phyloP scores from a whole-genome alignment of 2,113 vertebrate species.

The Mixornis gularis region DNA sequence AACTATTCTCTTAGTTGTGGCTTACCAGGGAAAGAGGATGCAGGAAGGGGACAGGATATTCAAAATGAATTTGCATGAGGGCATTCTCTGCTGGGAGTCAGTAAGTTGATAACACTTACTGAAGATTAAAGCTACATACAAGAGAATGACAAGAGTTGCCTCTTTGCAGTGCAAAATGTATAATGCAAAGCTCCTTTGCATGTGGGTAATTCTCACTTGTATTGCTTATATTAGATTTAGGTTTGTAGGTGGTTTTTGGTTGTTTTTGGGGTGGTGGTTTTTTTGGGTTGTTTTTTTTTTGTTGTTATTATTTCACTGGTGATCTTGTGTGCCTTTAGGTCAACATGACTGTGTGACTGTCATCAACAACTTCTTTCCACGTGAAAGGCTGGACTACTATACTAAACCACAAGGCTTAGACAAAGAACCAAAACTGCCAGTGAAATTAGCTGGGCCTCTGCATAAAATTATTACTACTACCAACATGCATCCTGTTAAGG shows the following conservation, averaged over 20 bases:
- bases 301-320: not conserved
- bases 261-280: too few species aligned
- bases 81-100: not conserved
- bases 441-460: constrained; percentile 88
- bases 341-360: constrained; percentile 97
- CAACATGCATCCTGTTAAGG: constrained; percentile 96
- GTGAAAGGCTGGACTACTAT: constrained; percentile 92
- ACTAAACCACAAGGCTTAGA: constrained; percentile 91
- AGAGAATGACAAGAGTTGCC: not conserved
- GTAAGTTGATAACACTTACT: not conserved
- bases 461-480: constrained; percentile 97
- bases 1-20: not conserved
- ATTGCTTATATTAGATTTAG: not conserved
- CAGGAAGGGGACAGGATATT: not conserved
- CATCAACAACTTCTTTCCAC: constrained; percentile 98
- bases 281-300: not conserved
- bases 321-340: constrained; percentile 72
- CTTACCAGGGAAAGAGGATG: not conserved
- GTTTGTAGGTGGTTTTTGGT: not conserved
- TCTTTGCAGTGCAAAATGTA: not conserved
- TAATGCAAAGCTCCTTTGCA: not conserved
- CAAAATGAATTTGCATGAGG: not conserved
- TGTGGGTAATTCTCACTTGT: not conserved
- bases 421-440: constrained; percentile 89
- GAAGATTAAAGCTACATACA: not conserved